Conservation (phyloP, 2,888 invertebrate species). For the Loripinus fragilis region DNA sequence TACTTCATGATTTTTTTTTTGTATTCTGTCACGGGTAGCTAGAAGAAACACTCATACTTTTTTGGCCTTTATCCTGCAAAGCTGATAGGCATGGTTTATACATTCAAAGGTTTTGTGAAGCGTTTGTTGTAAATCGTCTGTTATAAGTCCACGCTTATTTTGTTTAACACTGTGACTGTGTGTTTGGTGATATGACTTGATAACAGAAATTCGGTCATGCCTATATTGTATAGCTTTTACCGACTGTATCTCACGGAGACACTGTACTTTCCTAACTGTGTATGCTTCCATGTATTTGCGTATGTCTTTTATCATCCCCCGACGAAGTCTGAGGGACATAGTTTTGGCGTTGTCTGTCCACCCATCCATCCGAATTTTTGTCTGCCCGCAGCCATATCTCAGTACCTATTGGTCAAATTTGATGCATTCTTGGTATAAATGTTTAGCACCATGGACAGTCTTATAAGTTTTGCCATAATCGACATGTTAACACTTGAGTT, state of each 20-base stretch:
- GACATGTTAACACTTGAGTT: no score
- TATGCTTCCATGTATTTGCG: constrained; percentile 4
- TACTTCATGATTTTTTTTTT: constrained; percentile 28
- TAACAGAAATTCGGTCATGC: background rate
- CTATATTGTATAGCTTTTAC: background rate
- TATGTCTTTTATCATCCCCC: background rate
- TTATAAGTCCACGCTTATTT: background rate
- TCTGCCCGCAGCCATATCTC: no score
- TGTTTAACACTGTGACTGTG: background rate
- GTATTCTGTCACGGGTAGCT: constrained; percentile 36
- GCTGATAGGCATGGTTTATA: constrained; percentile 1
- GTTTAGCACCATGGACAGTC: no score
- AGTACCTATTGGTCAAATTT: no score
- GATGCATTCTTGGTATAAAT: no score
- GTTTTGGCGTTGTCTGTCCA: no score
- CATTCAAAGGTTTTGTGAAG: background rate
- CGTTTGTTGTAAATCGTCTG: background rate
- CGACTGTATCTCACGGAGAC: background rate
- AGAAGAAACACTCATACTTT: constrained; percentile 49
- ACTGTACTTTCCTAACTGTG: background rate
- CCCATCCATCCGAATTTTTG: no score
- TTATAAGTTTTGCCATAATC: no score
- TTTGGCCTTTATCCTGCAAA: constrained; percentile 28
- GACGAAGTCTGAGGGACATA: no score
- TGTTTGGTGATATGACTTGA: background rate